These are phyloP conservation scores for Theretra japonica DNA, from an alignment of 2,888 invertebrate genomes.

Conservation along the genomic window DNA sequence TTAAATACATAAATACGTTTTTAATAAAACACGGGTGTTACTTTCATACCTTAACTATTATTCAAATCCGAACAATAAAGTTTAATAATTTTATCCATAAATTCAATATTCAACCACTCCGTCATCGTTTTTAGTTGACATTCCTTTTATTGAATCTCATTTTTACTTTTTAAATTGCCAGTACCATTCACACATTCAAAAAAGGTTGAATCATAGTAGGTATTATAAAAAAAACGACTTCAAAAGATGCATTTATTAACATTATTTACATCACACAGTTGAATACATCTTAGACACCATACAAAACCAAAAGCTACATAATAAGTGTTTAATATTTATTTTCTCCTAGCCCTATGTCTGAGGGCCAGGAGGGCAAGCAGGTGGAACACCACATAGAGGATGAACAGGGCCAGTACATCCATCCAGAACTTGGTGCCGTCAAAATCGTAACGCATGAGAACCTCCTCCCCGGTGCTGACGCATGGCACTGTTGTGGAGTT, in stretches of 20 bases:
- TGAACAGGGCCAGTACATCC: constrained; percentile 87
- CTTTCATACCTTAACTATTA: too few relatives aligned
- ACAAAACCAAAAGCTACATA: neutral
- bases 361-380: constrained; percentile 88
- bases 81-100: too few relatives aligned
- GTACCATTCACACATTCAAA: too few relatives aligned
- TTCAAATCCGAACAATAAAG: too few relatives aligned
- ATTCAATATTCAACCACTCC: too few relatives aligned
- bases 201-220: neutral
- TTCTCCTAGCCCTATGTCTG: constrained; percentile 85
- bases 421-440: constrained; percentile 84
- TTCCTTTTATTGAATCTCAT: too few relatives aligned
- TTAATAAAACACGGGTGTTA: too few relatives aligned
- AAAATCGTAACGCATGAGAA: constrained; percentile 90
- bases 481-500: constrained; percentile 87
- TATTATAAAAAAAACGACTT: constrained; percentile 24
- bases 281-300: constrained; percentile 39
- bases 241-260: constrained; percentile 43
- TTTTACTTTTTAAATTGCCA: too few relatives aligned
- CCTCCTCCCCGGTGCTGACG: constrained; percentile 88
- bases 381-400: constrained; percentile 89
- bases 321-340: constrained; percentile 58
- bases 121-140: too few relatives aligned
- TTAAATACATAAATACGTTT: too few relatives aligned
- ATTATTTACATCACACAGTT: constrained; percentile 48